Percentiles rank a stretch among this genome's conserved stretches.
Conservation (phyloP, 2,888 invertebrate genomes). For the Zeuzera pyrina region DNA sequence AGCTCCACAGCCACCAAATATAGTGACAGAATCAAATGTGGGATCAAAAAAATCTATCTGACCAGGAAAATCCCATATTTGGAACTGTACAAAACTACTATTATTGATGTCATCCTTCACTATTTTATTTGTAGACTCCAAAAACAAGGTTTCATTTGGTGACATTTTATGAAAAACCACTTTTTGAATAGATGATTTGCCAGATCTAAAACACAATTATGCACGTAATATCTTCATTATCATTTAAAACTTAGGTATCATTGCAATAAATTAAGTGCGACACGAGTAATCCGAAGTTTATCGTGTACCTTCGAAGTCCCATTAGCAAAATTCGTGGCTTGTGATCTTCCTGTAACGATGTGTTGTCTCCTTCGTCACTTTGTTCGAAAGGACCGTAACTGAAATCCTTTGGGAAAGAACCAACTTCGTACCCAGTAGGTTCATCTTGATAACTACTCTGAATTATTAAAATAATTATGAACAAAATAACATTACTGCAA, state of each 20-base stretch:
- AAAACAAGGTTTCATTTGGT: slow-evolving; percentile 98
- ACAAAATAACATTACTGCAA: too few species aligned
- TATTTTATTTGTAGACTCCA: slow-evolving; percentile 98
- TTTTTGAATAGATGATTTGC: slow-evolving; percentile 99
- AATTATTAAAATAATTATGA: slow-evolving; percentile 3
- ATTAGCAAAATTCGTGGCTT: slow-evolving; percentile 95
- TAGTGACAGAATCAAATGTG: slow-evolving; percentile 95
- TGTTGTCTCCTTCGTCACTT: slow-evolving; percentile 78
- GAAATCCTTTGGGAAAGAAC: slow-evolving; percentile 91
- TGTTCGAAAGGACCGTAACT: slow-evolving; percentile 92
- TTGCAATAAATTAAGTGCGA: background rate
- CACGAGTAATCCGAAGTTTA: background rate
- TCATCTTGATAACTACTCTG: slow-evolving; percentile 75
- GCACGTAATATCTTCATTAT: slow-evolving; percentile 4
- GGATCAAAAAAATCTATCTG: slow-evolving; percentile 99
- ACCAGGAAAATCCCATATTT: slow-evolving; percentile 99
- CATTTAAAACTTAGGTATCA: background rate
- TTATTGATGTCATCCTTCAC: slow-evolving; percentile 98
- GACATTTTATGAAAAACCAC: slow-evolving; percentile 99
- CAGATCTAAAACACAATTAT: slow-evolving; percentile 80
- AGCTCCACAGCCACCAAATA: slow-evolving; percentile 97
- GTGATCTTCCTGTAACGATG: slow-evolving; percentile 79
- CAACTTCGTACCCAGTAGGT: slow-evolving; percentile 64
- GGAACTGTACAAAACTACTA: slow-evolving; percentile 97
- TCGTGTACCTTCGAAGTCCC: slow-evolving; percentile 93